Evolutionary conservation across 1,140 invertebrate genomes (phyloP).

Genomic region (Drosophila funebris): DNA sequence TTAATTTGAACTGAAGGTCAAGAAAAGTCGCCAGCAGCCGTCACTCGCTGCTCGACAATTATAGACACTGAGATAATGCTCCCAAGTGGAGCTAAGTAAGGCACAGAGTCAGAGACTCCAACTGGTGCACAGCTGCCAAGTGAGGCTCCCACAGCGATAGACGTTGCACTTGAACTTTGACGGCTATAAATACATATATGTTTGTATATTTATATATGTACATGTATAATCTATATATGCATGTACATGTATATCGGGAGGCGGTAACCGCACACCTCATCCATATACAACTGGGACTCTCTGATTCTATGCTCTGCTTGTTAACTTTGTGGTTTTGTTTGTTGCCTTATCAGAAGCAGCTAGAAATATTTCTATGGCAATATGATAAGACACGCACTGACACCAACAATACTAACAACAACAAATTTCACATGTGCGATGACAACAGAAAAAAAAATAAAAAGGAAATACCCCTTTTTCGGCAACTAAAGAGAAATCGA

Average conservation of each 20-base stretch:
- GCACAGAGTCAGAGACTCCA: conserved; percentile 11
- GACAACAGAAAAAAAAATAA: not conserved
- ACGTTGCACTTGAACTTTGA: conserved; percentile 40
- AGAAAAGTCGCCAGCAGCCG: conserved; percentile 18
- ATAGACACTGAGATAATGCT: conserved; percentile 48
- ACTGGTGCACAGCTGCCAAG: conserved; percentile 35
- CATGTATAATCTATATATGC: not conserved
- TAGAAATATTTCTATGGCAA: conserved; percentile 3
- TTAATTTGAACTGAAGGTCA: conserved; percentile 33
- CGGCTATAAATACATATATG: conserved; percentile 33
- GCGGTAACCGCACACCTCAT: conserved; percentile 35
- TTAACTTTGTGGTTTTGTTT: not conserved
- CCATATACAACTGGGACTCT: not conserved
- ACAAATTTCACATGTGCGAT: conserved; percentile 14
- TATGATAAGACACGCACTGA: conserved; percentile 9
- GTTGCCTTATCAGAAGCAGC: conserved; percentile 19
- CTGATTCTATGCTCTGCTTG: not conserved
- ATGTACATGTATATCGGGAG: not conserved
- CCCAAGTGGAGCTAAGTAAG: not conserved
- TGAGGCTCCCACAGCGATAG: conserved; percentile 47
- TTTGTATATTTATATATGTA: not conserved
- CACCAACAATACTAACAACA: conserved; percentile 1
- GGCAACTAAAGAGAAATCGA: not conserved
- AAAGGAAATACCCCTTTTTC: conserved; percentile 27
- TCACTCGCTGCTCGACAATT: conserved; percentile 31